Evolutionary conservation across 2,888 invertebrate genomes (phyloP), one percentile per base, ranked within the genome.

Genomic region (Agrenia bidenticulata): DNA sequence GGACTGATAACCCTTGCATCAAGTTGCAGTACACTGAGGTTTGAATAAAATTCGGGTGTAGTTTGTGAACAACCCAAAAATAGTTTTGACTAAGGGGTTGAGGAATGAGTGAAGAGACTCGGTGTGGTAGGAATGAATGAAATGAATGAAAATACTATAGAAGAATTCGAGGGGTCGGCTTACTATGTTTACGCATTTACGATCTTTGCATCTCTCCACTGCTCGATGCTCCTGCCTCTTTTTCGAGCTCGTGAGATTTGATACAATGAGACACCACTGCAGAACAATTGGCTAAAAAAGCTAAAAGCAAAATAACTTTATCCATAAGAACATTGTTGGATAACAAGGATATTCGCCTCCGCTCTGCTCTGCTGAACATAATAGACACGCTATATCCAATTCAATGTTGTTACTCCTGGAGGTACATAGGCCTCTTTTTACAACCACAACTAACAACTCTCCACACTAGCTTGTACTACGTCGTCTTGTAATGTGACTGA

Each of bases 141-240:
- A 69, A 69, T 69, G 69, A 69, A 72, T 69, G 72, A 69, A 67
- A 45, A 63, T 72, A 69, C 67, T 67, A 64, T 67, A 64, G 45
- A 19, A 5, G 5, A 49, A 56, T 65, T 53, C 59, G 54, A 39
- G 68, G 68, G 68, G 60, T 60, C 66, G 60, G 64, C 58, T 50
- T 68, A 45, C 45, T 45, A 45, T 45, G 19, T 19, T 61, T 45
- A 61, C 61, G 60, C 56, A 63, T 59, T 59, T 50, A 59, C 58
- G 45, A 42, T 58, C 56, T 15, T 54, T 27, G n/a, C 1, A 15
- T 39, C 56, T 37, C 17, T 32, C 23, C 39, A 21, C 56, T 39
- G 13, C 39, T 56, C 37, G 15, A 55, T 21, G 13, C 19, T 15
- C 45, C 45, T 11, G n/a, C 15, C 45, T 5, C 45, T 11, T 9